Base-by-base conservation (phyloP, 2,888 invertebrate genomes). In the Venusia cambrica region DNA sequence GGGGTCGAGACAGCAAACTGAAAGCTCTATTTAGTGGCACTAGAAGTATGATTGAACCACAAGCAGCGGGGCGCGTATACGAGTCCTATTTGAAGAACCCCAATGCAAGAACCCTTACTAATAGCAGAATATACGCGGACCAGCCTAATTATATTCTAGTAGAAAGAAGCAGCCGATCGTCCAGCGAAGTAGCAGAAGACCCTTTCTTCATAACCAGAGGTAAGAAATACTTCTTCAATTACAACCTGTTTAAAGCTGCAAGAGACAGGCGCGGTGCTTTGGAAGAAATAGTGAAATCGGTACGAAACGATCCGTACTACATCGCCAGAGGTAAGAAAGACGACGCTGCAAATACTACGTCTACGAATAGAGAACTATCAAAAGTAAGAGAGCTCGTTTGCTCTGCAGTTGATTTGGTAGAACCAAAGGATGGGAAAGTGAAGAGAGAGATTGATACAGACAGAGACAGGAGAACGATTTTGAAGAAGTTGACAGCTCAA, bases 131-230 rank as follows among this genome's bases (percentile, higher is more conserved):
- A 16, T 89, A 66, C 45, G 90, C 80, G 1, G 88, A 90, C 9
- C 85, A 90, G 57, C 90, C 90, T 0, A 74, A 73, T 38, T 90
- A 83, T 63, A 75, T 90, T 49, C 45, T 89, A 33, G 74, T 89
- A 2, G 81, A 83, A 31, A 77, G 83, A 47, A 77, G 73, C 38
- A 73, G 84, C 36, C 75, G 85, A 24, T 78, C 80, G 6, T 81
- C 84, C 0, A 63, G 38, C 1, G 83, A 84, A 57, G n/a, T n/a
- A n/a, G 11, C 20, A 0, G 72, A 75, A 3, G 87, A 85, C 39
- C 87, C 85, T 1, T 85, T 62, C 38, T 76, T 58, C 33, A 81
- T 87, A 44, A 70, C 80, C 1, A 64, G 85, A 47, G 79, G 87
- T 15, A 76, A 81, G 51, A 80, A 81, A 36, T 73, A 70, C 48